A percentile compares a stretch with the other conserved stretches of the same genome.
Evolutionary conservation across 2,797 vertebrate genomes (phyloP).

Genomic region (Anisognathus igniventris): DNA sequence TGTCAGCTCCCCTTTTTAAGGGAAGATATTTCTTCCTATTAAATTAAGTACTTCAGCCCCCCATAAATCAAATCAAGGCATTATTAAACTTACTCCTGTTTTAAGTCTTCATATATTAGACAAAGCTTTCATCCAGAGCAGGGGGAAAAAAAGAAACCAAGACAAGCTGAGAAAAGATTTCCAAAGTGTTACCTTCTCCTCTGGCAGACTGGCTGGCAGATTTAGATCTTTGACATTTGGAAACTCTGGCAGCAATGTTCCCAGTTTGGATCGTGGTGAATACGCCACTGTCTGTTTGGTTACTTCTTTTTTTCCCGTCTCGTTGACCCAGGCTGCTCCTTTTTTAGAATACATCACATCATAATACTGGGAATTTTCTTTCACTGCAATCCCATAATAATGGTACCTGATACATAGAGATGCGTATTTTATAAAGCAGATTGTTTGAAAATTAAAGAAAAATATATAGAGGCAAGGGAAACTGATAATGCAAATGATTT

Average conservation of each 20-base stretch:
- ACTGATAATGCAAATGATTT: neutral
- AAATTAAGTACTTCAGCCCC: neutral
- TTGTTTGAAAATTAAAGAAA: neutral
- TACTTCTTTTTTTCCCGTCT: constrained; percentile 98
- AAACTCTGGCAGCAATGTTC: constrained; percentile 98
- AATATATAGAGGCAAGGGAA: neutral
- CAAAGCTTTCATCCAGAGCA: constrained; percentile 42
- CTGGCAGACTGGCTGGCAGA: constrained; percentile 96
- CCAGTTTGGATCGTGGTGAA: constrained; percentile 99
- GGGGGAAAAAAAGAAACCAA: constrained; percentile 36
- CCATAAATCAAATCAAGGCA: constrained; percentile 36
- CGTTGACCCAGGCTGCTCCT: constrained; percentile 98
- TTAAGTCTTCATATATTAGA: constrained; percentile 60
- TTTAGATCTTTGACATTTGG: constrained; percentile 99
- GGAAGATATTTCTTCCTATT: neutral
- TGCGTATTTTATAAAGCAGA: neutral
- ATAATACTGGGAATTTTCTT: constrained; percentile 97
- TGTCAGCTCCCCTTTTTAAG: neutral
- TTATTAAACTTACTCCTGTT: constrained; percentile 30
- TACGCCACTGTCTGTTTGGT: constrained; percentile 99
- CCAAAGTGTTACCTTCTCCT: constrained; percentile 93
- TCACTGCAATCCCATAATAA: constrained; percentile 98
- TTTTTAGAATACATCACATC: constrained; percentile 99
- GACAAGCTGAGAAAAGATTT: constrained; percentile 74
- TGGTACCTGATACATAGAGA: constrained; percentile 85